Base-by-base conservation (phyloP, 2,113 vertebrate species). In the Megaceryle torquata region DNA sequence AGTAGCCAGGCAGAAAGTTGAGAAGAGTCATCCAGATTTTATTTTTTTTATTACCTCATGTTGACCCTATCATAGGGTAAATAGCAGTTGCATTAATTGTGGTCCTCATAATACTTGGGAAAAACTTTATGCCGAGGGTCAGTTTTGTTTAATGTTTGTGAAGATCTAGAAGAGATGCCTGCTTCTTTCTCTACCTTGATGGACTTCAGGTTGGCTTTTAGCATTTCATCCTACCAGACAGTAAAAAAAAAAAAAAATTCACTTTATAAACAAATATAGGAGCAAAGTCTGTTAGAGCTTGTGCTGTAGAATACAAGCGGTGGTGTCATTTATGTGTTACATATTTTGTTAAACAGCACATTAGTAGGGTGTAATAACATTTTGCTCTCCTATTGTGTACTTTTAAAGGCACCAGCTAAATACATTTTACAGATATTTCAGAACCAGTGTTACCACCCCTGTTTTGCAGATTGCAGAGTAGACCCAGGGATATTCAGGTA, bases 361-460 rank as follows among this genome's bases (percentile, higher is more conserved):
- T 70, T 83, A 65, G 81, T 78, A 71, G 82, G 29, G 33, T 63
- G 9, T 81, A 83, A 81, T 83, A 94, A 94, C 15, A 44, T 39
- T 86, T 69, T 86, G n/a, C 51, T 91, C 25, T 94, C 75, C 54
- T 71, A 8, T 69, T 94, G 72, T 82, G 46, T 95, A n/a, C 75
- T 94, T 90, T 60, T 88, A 13, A 80, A 94, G 68, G 51, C 71
- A 83, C 81, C 69, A 90, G 5, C 68, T 95, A 88, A 89, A 25
- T 81, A 21, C 60, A 60, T 89, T 76, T 93, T 94, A 68, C 57
- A 83, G 93, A 91, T 18, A 48, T 86, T 94, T 88, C 78, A 92
- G 91, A 89, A n/a, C 44, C 65, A 70, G 24, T 64, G 65, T 37
- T 91, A 25, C 48, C 16, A 50, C 15, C 39, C 33, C 9, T 1